Base-by-base conservation (phyloP, 1,140 invertebrate genomes). In the Drosophila bocqueti region DNA sequence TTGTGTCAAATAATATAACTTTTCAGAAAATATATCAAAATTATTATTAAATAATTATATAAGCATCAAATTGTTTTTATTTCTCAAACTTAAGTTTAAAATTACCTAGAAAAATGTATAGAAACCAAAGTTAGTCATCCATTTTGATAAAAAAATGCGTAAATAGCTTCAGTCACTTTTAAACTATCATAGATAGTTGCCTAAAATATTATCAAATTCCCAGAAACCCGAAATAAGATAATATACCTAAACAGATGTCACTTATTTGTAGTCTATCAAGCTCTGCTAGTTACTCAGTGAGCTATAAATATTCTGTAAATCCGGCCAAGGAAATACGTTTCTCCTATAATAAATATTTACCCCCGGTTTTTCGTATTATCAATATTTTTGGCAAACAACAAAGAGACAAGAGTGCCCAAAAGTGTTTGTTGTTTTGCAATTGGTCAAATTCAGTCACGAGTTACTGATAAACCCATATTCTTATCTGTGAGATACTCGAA, bases 401-500 rank as follows among this genome's bases (percentile, higher is more conserved):
- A 67, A 43, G 46, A 36, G 21, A 52, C 21, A 65, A 52, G 21
- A 36, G 16, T 16, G 66, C 45, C 52, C 47, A 52, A 40, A 66
- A 74, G 3, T 54, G 45, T 63, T 80, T 69, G 49, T 69, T 69
- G 40, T 69, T 69, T 46, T 46, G 61, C 62, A 66, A 43, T 61
- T 61, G 55, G 55, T 59, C 46, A 73, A 73, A 46, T 72, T 38
- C 43, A 72, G 69, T 73, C 67, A 73, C 71, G 71, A 61, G 71
- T 73, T 73, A 73, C 67, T 79, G 57, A 73, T 82, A 65, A 76
- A 82, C 46, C 24, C 0, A 43, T 24, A 60, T 61, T 43, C 71
- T 73, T 73, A 73, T 73, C 67, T 73, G 29, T 18, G 36, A 61
- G 69, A 73, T 73, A 73, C 68, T 73, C 54, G 67, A 72, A 73